Conservation (phyloP, 2,113 vertebrate genomes). For the Cyprinodon tularosa region DNA sequence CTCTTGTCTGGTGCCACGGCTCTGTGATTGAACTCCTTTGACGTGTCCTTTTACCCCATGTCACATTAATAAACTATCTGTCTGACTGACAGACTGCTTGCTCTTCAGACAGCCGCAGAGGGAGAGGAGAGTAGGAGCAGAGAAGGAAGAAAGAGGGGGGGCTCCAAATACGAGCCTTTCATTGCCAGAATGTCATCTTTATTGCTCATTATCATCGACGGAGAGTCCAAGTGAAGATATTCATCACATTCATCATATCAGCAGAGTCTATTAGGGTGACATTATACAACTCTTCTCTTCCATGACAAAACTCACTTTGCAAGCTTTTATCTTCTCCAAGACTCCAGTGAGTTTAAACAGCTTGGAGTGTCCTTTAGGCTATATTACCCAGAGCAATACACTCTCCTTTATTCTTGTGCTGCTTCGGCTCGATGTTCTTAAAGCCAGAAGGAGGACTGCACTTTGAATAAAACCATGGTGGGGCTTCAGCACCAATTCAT, state of each 20-base stretch:
- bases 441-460: neutral
- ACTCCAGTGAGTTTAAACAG: conserved; percentile 23
- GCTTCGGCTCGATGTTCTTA: conserved; percentile 4
- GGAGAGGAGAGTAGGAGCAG: conserved; percentile 6
- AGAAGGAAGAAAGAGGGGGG: neutral
- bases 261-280: conserved; percentile 11
- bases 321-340: neutral
- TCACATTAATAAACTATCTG: conserved; percentile 75
- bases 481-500: too few relatives aligned
- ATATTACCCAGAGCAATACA: conserved; percentile 27
- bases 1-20: conserved; percentile 51
- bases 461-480: too few relatives aligned
- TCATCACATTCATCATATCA: conserved; percentile 38
- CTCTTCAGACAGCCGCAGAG: conserved; percentile 42
- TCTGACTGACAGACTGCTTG: conserved; percentile 66
- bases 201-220: conserved; percentile 31
- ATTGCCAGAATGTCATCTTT: conserved; percentile 27
- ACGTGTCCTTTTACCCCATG: conserved; percentile 77
- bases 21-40: conserved; percentile 72
- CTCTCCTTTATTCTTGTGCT: conserved; percentile 28
- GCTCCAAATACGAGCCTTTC: conserved; percentile 14
- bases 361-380: conserved; percentile 35
- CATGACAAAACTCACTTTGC: conserved; percentile 16
- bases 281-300: conserved; percentile 28
- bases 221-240: conserved; percentile 19